Conservation (phyloP, 2,113 vertebrate species). For the Microcebus ravelobensis region DNA sequence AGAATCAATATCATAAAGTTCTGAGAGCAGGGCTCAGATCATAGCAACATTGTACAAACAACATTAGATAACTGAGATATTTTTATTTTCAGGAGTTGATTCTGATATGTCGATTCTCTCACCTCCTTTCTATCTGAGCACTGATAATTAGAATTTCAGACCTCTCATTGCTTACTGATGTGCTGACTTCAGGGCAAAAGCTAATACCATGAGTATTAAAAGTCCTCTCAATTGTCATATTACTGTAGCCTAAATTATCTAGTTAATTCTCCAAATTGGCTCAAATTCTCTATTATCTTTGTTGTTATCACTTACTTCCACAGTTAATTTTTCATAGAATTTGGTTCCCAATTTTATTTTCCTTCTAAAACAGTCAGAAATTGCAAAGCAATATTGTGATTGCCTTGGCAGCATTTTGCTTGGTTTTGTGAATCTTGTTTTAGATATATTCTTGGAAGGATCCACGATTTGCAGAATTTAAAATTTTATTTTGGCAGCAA, state of each 20-base stretch:
- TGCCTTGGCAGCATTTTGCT: conserved; percentile 43
- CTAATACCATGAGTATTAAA: not conserved
- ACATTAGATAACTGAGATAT: not conserved
- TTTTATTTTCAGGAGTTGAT: not conserved
- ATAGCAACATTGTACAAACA: not conserved
- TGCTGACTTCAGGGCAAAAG: not conserved
- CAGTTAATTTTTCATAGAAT: conserved; percentile 65
- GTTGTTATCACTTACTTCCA: conserved; percentile 54
- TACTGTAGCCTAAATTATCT: conserved; percentile 46
- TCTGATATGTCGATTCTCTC: not conserved
- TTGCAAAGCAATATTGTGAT: conserved; percentile 41
- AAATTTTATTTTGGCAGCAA: conserved; percentile 44
- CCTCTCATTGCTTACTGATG: not conserved
- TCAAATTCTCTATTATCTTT: conserved; percentile 51
- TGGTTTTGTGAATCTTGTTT: conserved; percentile 37
- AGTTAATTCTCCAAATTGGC: conserved; percentile 64
- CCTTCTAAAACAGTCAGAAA: conserved; percentile 35
- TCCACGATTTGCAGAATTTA: conserved; percentile 65
- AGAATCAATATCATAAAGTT: not conserved
- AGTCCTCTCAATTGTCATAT: conserved; percentile 33
- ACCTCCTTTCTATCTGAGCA: not conserved
- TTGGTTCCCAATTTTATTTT: conserved; percentile 37
- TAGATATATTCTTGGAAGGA: conserved; percentile 16
- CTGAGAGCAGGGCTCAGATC: not conserved
- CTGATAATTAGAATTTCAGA: not conserved